phyloP scores from a whole-genome alignment of 2,113 vertebrate species.

The Cyphomyrus plagiostoma region DNA sequence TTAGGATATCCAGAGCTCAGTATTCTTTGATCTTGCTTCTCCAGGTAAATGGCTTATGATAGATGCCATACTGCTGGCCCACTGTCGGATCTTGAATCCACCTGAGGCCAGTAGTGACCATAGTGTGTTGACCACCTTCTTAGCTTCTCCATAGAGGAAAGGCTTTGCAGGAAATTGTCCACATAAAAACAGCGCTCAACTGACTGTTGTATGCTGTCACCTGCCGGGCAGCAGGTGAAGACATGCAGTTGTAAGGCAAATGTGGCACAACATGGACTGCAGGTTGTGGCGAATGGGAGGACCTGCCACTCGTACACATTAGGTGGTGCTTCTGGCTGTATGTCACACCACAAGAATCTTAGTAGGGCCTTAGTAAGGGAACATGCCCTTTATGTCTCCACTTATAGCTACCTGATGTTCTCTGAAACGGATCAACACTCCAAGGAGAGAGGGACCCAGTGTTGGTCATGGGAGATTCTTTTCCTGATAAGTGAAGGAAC shows the following conservation, averaged over 20 bases:
- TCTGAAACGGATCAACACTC: neutral
- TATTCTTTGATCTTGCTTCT: neutral
- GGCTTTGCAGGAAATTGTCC: too few relatives aligned
- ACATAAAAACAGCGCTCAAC: too few relatives aligned
- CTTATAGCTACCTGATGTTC: neutral
- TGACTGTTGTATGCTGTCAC: too few relatives aligned
- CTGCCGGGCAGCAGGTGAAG: too few relatives aligned
- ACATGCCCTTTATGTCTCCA: neutral
- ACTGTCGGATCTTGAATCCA: neutral
- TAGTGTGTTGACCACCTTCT: neutral
- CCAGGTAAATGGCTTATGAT: neutral
- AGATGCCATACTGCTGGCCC: neutral
- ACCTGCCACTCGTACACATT: neutral
- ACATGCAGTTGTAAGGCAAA: too few relatives aligned
- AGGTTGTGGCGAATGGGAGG: neutral
- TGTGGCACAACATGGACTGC: too few relatives aligned
- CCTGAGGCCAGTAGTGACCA: neutral
- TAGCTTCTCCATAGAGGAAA: neutral
- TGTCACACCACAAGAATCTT: neutral
- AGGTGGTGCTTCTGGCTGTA: neutral
- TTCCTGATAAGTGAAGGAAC: neutral
- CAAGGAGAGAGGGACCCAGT: neutral
- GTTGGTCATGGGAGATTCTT: neutral
- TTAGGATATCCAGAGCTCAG: neutral
- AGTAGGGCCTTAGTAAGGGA: neutral